These are phyloP conservation scores for Acanthornis magna DNA, from an alignment of 2,797 vertebrate species.

Conservation along the genomic window DNA sequence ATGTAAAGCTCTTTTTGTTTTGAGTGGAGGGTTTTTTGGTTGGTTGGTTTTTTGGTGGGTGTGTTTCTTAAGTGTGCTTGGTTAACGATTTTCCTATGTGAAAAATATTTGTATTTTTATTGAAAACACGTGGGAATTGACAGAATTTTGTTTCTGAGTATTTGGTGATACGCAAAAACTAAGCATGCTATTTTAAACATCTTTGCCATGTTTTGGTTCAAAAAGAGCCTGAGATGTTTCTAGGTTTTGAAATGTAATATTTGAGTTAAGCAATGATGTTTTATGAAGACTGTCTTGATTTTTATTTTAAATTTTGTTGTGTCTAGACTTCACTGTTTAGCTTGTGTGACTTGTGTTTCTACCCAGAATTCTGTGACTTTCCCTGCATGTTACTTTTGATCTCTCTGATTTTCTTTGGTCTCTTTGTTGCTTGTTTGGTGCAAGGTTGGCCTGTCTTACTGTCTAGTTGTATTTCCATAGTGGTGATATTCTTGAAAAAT, in stretches of 20 bases:
- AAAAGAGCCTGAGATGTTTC: not conserved
- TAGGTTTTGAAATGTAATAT: not conserved
- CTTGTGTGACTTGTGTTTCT: not conserved
- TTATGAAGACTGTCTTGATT: not conserved
- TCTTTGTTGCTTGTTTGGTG: not conserved
- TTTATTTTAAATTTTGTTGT: not conserved
- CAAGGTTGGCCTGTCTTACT: not conserved
- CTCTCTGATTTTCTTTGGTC: not conserved
- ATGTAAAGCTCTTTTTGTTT: not conserved
- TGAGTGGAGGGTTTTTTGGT: not conserved
- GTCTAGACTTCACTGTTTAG: not conserved
- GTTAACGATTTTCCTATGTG: not conserved
- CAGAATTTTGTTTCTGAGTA: not conserved
- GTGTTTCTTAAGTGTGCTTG: not conserved
- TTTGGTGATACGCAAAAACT: not conserved
- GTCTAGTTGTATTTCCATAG: not conserved
- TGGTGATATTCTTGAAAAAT: not conserved
- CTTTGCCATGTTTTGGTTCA: not conserved
- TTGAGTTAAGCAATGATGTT: not conserved
- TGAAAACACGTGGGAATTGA: not conserved
- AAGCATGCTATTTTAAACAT: not conserved
- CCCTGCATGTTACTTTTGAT: not conserved
- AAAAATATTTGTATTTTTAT: not conserved
- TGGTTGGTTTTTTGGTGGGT: rapidly evolving
- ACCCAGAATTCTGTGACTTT: not conserved